Conservation (phyloP, 2,888 invertebrate genomes). For the Drosophila bunnanda region DNA sequence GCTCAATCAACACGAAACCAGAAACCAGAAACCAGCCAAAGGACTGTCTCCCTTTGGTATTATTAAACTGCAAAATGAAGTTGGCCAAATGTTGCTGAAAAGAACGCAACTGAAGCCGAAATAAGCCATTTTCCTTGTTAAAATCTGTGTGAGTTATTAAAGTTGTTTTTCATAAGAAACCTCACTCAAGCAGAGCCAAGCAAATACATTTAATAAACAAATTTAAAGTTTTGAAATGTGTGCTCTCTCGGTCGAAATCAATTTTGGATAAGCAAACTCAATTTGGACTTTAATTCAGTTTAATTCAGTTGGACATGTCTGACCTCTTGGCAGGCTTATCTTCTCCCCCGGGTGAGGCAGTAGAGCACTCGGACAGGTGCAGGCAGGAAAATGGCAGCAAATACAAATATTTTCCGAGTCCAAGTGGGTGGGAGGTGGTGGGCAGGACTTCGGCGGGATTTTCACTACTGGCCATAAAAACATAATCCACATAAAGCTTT, state of each 20-base stretch:
- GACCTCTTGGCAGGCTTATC: conserved; percentile 19
- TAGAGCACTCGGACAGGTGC: background rate
- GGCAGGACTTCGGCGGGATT: conserved; percentile 5
- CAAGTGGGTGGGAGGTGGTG: conserved; percentile 5
- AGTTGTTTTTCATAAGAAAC: background rate
- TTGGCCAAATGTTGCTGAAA: background rate
- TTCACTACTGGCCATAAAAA: conserved; percentile 58
- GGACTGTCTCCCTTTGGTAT: background rate
- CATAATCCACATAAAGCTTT: conserved; percentile 73
- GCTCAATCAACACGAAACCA: conserved; percentile 54
- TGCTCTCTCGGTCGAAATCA: conserved; percentile 11
- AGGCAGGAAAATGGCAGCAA: conserved; percentile 7
- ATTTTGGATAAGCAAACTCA: conserved; percentile 19
- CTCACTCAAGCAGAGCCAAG: background rate
- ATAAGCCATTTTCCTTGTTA: background rate
- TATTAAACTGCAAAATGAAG: conserved; percentile 14
- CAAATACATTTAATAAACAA: background rate
- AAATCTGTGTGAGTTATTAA: background rate
- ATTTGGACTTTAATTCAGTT: conserved; percentile 26
- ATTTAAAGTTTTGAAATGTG: conserved; percentile 1
- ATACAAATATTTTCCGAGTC: conserved; percentile 18
- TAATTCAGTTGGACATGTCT: conserved; percentile 13
- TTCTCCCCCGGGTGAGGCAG: conserved; percentile 9
- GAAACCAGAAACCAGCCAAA: background rate
- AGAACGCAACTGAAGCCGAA: background rate